Conservation (phyloP, 2,113 vertebrate genomes). For the Amazona vittata region DNA sequence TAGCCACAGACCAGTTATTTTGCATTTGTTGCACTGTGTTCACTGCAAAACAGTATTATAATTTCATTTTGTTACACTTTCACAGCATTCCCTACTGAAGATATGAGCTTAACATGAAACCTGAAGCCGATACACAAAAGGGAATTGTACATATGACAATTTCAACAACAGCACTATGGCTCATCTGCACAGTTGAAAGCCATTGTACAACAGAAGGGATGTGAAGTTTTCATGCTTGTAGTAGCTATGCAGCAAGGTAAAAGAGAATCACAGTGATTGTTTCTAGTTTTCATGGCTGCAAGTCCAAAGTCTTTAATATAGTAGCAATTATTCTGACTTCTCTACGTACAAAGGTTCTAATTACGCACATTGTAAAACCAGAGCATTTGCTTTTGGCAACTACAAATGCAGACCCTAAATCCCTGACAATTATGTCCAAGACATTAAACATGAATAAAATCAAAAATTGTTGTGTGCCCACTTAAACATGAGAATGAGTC, state of each 20-base stretch:
- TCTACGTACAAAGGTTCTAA: background rate
- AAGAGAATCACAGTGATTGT: background rate
- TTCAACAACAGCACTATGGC: background rate
- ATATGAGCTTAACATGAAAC: background rate
- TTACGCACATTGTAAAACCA: background rate
- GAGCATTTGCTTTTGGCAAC: background rate
- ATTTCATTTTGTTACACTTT: background rate
- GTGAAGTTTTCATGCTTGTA: rapidly evolving
- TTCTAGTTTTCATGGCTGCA: background rate
- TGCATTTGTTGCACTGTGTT: background rate
- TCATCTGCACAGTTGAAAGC: background rate
- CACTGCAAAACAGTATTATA: background rate
- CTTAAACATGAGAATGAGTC: background rate
- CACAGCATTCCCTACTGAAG: background rate
- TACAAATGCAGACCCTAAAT: background rate
- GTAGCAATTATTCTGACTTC: background rate
- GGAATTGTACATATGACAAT: background rate
- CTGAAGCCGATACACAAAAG: background rate
- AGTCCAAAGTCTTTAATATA: background rate
- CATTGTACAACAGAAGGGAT: background rate
- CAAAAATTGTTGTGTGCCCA: background rate
- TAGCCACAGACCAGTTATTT: background rate
- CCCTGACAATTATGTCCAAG: background rate
- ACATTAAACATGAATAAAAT: background rate
- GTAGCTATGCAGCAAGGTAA: background rate